Evolutionary conservation across 2,888 invertebrate species (phyloP), one percentile per base, ranked within the genome.

Genomic region (Sphecodes monilicornis): DNA sequence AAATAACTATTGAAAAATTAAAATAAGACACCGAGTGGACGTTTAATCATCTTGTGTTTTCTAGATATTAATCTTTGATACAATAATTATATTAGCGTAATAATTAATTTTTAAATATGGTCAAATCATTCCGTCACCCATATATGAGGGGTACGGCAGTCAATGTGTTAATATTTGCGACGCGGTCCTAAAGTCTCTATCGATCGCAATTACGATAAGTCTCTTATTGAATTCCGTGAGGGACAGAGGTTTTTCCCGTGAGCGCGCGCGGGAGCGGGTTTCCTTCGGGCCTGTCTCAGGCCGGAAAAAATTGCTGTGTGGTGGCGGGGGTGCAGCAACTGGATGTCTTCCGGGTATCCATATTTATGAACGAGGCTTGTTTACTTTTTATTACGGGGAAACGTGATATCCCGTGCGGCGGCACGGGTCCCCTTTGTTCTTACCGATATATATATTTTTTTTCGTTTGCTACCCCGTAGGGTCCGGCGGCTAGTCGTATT

Each of bases 391-490:
- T 73, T 39, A 66, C n/a, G 16, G 41, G 64, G 71, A 13, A 68
- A 57, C 78, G 81, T 39, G 84, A 78, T 79, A 73, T 76, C 78
- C 50, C 80, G n/a, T n/a, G 72, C 36, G 29, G 66, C 22, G 43
- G 60, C 57, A 68, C 70, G 69, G 70, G 64, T 22, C 46, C 18
- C 68, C 70, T 81, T 85, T 85, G 86, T 85, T 81, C 81, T 78
- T 85, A 73, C 46, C 8, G 73, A 78, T 76, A 78, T 81, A n/a
- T 81, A 72, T 80, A 73, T 76, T 80, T 80, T 80, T 74, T 82
- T 71, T 29, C 46, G 36, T 46, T 46, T 16, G n/a, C 4, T 4
- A 3, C 57, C 13, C 29, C 10, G 57, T 60, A 60, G 64, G 64
- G 64, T 29, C 43, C 73, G 22, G 50, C 10, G 50, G 66, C 79